Evolutionary conservation across 1,140 invertebrate genomes (phyloP).

Genomic region (Anoplolepis gracilipes): DNA sequence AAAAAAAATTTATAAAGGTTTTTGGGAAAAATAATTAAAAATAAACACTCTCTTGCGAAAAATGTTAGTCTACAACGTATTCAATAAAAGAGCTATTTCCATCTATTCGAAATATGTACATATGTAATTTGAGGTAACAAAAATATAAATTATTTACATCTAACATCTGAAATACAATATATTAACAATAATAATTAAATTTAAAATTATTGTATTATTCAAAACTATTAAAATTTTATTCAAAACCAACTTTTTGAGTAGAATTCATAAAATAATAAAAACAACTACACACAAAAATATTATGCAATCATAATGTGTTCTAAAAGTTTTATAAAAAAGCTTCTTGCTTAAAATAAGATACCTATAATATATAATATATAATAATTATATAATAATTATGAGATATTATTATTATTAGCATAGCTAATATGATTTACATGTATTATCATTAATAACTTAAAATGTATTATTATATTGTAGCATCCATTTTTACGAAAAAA

Average conservation of each 20-base stretch:
- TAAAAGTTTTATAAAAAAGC: no score
- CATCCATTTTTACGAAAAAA: background rate
- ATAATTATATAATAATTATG: background rate
- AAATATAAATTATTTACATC: background rate
- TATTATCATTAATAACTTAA: background rate
- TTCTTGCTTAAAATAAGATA: no score
- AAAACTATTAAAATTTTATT: background rate
- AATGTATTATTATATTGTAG: background rate
- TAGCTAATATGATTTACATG: background rate
- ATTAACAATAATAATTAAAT: background rate
- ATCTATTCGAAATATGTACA: background rate
- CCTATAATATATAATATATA: background rate
- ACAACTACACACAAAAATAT: no score
- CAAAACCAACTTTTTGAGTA: background rate
- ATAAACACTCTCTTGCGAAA: background rate
- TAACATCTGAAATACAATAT: background rate
- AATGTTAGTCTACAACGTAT: background rate
- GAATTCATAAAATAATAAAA: background rate
- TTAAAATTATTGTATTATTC: background rate
- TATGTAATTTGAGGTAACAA: background rate
- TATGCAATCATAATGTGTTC: no score
- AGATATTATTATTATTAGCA: background rate
- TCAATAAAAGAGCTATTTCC: background rate
- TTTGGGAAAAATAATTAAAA: conserved; percentile 1
- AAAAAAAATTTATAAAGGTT: background rate